Evolutionary conservation across 2,888 invertebrate genomes (phyloP), one percentile per base, ranked within the genome.

Genomic region (Parascotia fuliginaria): DNA sequence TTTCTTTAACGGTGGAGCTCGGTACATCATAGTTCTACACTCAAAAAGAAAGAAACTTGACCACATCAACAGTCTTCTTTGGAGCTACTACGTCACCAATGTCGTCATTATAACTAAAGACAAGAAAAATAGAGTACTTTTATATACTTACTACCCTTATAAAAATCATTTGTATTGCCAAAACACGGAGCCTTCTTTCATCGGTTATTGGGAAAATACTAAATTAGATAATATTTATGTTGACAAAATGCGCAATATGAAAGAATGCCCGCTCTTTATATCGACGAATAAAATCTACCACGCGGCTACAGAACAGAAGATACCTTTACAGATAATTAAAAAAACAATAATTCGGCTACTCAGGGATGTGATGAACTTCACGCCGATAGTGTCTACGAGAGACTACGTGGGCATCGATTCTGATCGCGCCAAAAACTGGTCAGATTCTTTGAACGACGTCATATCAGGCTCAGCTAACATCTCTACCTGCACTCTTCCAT

Each of bases 321-420:
- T 83, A 32, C 78, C 82, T 22, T 55, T 88, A 29, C 81, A 87
- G 64, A 71, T 80, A 19, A 77, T 82, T 11, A 86, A 86, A 53
- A 83, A 73, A 45, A 54, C 77, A 2, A 75, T 87, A 14, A 52
- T 83, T 0, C 71, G 69, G 32, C 51, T 83, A n/a, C 65, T 89
- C 1, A 65, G 81, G 36, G 78, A 80, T 11, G 72, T 75, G 5
- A 79, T 88, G 76, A 85, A 89, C 61, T 88, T 87, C 46, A 87
- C 84, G 9, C 76, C 84, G 0, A 80, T 85, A 29, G 65, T 81
- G 16, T 70, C 79, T 0, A 75, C 66, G 0, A 80, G 79, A 55
- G 84, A 86, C 54, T 85, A 83, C 47, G 73, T 84, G 2, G 85
- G 79, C 38, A 81, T 87, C 6, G 85, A 87, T 60, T 84, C 85